phyloP scores from a whole-genome alignment of 2,797 vertebrate species.

The Intellagama lesueurii region DNA sequence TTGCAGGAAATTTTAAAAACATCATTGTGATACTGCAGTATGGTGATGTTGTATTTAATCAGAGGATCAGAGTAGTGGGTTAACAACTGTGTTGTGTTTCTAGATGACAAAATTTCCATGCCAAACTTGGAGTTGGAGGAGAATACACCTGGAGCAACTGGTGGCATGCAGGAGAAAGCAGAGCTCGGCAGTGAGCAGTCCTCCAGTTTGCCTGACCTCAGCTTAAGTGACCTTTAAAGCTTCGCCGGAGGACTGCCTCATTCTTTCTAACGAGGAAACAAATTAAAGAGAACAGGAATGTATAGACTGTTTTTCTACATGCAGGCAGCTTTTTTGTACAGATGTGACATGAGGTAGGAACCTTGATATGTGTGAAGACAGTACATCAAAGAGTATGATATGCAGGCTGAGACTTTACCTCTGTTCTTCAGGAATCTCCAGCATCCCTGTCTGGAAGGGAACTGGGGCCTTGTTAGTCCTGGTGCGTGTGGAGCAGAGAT shows the following conservation, averaged over 20 bases:
- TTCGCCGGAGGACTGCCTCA: slow-evolving; percentile 26
- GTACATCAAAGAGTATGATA: background rate
- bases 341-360: slow-evolving; percentile 16
- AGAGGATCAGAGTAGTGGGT: background rate
- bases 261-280: slow-evolving; percentile 30
- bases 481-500: background rate
- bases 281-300: slow-evolving; percentile 20
- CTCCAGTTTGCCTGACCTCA: slow-evolving; percentile 79
- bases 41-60: background rate
- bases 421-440: background rate
- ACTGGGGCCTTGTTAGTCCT: background rate
- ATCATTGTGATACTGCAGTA: background rate
- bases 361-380: background rate
- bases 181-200: slow-evolving; percentile 67
- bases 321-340: slow-evolving; percentile 24
- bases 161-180: slow-evolving; percentile 70
- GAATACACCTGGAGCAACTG: slow-evolving; percentile 63
- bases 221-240: slow-evolving; percentile 81
- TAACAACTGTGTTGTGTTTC: slow-evolving; percentile 26
- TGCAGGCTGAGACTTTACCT: background rate
- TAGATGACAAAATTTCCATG: slow-evolving; percentile 48
- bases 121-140: slow-evolving; percentile 66
- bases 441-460: background rate
- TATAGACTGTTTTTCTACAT: slow-evolving; percentile 32
- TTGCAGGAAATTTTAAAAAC: background rate